Percentiles rank a stretch among this genome's conserved stretches.
Evolutionary conservation across 2,888 invertebrate genomes (phyloP).

Genomic region (Cephus pulcher): DNA sequence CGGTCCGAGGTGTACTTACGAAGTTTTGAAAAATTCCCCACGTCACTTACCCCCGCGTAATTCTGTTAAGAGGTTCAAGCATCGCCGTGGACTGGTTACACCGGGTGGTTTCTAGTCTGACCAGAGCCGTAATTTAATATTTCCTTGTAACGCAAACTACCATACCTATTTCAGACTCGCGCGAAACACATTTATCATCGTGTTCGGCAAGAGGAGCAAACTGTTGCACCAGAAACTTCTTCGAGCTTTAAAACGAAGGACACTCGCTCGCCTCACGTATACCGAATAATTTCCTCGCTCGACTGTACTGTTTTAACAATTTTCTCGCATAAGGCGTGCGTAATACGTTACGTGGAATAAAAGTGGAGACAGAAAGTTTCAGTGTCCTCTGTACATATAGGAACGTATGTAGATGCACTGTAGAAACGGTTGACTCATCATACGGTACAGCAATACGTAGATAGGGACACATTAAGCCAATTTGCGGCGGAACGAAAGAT

Average conservation of each 20-base stretch:
- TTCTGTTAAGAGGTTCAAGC: background rate
- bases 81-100: background rate
- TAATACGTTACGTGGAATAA: background rate
- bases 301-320: background rate
- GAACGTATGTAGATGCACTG: background rate
- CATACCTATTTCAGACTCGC: background rate
- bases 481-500: background rate
- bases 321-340: background rate
- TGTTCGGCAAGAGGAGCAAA: background rate
- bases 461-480: background rate
- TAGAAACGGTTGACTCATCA: background rate
- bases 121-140: slow-evolving; percentile 45
- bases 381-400: background rate
- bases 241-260: background rate
- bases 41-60: slow-evolving; percentile 33
- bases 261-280: background rate
- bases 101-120: background rate
- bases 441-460: background rate
- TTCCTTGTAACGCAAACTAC: slow-evolving; percentile 53
- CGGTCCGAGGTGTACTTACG: background rate
- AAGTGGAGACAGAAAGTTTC: background rate
- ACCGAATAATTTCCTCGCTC: background rate
- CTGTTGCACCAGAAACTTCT: background rate
- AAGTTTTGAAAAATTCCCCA: slow-evolving; percentile 23
- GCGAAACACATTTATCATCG: background rate